Conservation (phyloP, 2,113 vertebrate species). For the Diadophis punctatus region DNA sequence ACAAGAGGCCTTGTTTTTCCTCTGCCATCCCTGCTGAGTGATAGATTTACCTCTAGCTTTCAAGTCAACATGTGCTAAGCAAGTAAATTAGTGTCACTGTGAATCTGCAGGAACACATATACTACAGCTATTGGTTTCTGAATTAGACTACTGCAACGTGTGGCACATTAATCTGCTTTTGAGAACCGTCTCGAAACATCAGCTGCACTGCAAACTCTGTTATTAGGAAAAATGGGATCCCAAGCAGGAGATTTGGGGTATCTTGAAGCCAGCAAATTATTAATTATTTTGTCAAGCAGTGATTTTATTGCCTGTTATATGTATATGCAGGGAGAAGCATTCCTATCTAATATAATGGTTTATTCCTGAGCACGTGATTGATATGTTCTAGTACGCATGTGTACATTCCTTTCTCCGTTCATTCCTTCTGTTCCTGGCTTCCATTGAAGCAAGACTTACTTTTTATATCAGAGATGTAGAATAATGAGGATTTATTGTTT, state of each 20-base stretch:
- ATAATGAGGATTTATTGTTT: too few relatives aligned
- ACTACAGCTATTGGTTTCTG: neutral
- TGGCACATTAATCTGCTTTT: neutral
- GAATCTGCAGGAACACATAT: slow-evolving; percentile 1
- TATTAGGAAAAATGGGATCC: neutral
- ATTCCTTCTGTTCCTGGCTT: too few relatives aligned
- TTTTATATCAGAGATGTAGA: too few relatives aligned
- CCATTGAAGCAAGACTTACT: too few relatives aligned
- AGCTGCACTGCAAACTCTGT: neutral
- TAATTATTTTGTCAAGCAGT: too few relatives aligned
- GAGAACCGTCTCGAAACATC: neutral
- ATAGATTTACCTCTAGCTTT: neutral
- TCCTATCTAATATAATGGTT: too few relatives aligned
- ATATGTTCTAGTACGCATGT: too few relatives aligned
- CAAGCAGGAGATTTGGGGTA: neutral
- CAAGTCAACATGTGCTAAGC: neutral
- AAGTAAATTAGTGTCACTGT: neutral
- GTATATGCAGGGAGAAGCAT: too few relatives aligned
- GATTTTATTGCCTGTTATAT: too few relatives aligned
- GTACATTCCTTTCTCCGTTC: too few relatives aligned
- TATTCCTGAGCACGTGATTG: too few relatives aligned
- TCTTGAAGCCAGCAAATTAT: neutral
- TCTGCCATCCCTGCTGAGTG: neutral
- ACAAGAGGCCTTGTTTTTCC: neutral
- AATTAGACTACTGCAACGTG: neutral